phyloP scores from a whole-genome alignment of 1,140 invertebrate genomes.

The Anagrus nilaparvatae region DNA sequence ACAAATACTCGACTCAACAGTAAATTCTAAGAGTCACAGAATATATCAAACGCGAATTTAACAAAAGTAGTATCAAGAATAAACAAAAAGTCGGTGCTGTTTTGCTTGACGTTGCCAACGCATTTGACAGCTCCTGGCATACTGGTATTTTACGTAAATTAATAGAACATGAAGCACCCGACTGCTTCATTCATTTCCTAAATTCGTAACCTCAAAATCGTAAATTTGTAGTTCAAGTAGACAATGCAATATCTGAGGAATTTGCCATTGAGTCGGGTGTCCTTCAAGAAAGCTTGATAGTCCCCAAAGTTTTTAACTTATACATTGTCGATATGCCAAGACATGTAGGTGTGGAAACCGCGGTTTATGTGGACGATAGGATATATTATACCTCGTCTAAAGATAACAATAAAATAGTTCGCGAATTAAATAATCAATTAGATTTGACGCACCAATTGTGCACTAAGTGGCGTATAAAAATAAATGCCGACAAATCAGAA shows the following conservation, averaged over 20 bases:
- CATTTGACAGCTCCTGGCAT: not conserved
- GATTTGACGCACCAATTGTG: not conserved
- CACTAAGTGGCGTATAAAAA: not conserved
- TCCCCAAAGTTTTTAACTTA: slow-evolving; percentile 9
- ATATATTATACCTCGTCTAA: not conserved
- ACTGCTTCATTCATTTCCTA: not conserved
- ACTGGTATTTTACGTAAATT: not conserved
- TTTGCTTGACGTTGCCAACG: no score
- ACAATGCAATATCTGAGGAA: not conserved
- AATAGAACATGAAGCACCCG: not conserved
- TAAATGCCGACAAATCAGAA: slow-evolving; percentile 1
- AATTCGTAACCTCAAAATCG: not conserved
- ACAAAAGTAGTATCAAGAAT: not conserved
- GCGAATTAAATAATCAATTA: not conserved
- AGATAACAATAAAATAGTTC: not conserved
- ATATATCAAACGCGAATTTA: not conserved
- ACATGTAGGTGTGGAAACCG: not conserved
- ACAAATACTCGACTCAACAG: slow-evolving; percentile 1
- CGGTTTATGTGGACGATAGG: slow-evolving; percentile 16
- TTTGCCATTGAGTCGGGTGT: slow-evolving; percentile 3
- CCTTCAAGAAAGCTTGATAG: slow-evolving; percentile 11
- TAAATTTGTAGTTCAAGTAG: not conserved
- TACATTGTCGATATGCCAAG: slow-evolving; percentile 15
- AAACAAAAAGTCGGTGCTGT: no score
- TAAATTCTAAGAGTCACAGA: slow-evolving; percentile 6